A percentile compares a stretch with the other conserved stretches of the same genome.
Conservation (phyloP, 2,797 vertebrate species). For the Pantherophis vulpinus region DNA sequence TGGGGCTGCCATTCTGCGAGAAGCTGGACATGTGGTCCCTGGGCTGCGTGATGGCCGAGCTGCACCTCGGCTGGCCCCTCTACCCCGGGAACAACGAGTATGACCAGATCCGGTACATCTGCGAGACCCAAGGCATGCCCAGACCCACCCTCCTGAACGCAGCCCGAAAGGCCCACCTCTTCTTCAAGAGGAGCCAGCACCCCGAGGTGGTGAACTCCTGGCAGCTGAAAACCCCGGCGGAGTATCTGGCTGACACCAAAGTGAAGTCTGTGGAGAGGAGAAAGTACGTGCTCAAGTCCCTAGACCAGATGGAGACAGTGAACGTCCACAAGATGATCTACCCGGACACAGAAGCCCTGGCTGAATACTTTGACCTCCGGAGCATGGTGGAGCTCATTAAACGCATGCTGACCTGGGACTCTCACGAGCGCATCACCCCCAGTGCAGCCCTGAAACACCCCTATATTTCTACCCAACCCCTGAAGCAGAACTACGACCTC, state of each 20-base stretch:
- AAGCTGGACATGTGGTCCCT: conserved; percentile 79
- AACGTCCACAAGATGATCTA: conserved; percentile 20
- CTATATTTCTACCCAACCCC: conserved; percentile 69
- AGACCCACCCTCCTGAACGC: conserved; percentile 59
- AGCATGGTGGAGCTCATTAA: conserved; percentile 77
- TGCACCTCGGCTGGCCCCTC: conserved; percentile 75
- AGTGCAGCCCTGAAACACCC: conserved; percentile 69
- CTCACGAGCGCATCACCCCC: conserved; percentile 66
- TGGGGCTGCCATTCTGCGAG: conserved; percentile 76
- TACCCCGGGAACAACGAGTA: conserved; percentile 72
- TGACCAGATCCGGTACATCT: conserved; percentile 75
- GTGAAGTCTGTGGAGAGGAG: conserved; percentile 53
- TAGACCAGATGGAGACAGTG: conserved; percentile 70
- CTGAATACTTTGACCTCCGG: conserved; percentile 59
- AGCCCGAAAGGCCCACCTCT: conserved; percentile 66
- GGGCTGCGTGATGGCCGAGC: conserved; percentile 74
- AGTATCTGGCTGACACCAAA: conserved; percentile 59
- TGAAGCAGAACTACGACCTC: conserved; percentile 53
- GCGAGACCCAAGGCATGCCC: conserved; percentile 74
- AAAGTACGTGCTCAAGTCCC: conserved; percentile 68
- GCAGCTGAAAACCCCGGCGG: conserved; percentile 64
- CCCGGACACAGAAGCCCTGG: conserved; percentile 48
- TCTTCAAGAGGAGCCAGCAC: conserved; percentile 61
- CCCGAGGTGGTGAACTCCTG: conserved; percentile 52
- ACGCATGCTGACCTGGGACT: conserved; percentile 74